These are phyloP conservation scores for Muscicapa adusta DNA, from an alignment of 2,113 vertebrate species.

Conservation along the genomic window DNA sequence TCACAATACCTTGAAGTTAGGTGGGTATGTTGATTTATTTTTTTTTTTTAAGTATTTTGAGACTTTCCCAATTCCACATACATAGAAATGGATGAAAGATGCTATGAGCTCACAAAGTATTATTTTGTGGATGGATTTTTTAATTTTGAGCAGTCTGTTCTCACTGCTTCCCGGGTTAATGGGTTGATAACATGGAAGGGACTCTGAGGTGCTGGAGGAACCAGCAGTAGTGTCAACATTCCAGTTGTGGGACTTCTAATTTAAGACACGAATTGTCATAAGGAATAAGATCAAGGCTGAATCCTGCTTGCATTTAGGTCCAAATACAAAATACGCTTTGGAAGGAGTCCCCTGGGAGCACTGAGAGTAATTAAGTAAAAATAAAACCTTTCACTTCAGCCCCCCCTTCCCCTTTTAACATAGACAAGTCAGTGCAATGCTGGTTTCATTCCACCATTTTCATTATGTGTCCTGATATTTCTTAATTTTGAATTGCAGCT, in stretches of 20 bases:
- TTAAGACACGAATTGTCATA: background rate
- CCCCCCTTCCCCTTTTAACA: background rate
- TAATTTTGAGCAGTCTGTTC: background rate
- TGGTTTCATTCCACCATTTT: conserved; percentile 16
- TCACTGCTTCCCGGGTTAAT: background rate
- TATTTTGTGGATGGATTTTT: background rate
- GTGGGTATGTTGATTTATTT: background rate
- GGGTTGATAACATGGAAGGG: background rate
- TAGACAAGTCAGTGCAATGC: background rate
- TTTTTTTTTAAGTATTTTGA: background rate
- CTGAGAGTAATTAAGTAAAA: conserved; percentile 47
- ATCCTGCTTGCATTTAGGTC: conserved; percentile 19
- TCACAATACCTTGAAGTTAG: background rate
- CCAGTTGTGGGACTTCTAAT: conserved; percentile 34
- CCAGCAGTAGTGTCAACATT: background rate
- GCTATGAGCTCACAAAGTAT: background rate
- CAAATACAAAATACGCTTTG: conserved; percentile 9
- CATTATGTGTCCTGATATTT: conserved; percentile 12
- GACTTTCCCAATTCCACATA: background rate
- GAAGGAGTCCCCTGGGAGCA: conserved; percentile 12
- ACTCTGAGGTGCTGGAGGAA: background rate
- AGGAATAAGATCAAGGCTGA: conserved; percentile 34
- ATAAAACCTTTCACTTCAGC: conserved; percentile 42
- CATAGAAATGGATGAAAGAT: background rate
- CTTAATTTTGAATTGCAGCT: conserved; percentile 13